A percentile compares a stretch with the other conserved stretches of the same genome.
Evolutionary conservation across 2,113 vertebrate species (phyloP).

Genomic region (Tachuris rubrigastra): DNA sequence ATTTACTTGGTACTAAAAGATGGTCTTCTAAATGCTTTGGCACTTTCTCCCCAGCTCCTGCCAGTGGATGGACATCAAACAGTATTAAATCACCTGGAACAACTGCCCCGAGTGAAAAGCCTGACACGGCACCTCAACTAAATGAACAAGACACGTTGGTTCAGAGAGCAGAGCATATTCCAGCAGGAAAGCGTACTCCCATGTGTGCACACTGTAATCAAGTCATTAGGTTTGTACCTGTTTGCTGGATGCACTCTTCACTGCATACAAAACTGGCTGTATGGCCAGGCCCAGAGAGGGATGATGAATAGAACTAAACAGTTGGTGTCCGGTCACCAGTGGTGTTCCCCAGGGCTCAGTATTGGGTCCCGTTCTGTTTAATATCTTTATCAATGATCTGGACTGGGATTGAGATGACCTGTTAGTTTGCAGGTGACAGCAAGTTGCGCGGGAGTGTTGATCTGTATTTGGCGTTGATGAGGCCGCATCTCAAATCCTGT

Average conservation of each 20-base stretch:
- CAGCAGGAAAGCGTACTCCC: slow-evolving; percentile 90
- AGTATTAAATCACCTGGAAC: slow-evolving; percentile 44
- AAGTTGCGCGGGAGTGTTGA: not conserved
- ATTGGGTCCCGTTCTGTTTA: not conserved
- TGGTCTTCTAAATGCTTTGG: not conserved
- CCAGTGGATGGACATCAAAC: slow-evolving; percentile 78
- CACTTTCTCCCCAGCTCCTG: slow-evolving; percentile 61
- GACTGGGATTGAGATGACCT: not conserved
- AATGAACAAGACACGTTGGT: slow-evolving; percentile 86
- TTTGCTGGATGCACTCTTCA: not conserved
- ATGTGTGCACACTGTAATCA: slow-evolving; percentile 92
- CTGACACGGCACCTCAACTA: slow-evolving; percentile 68
- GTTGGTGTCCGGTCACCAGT: rapidly evolving
- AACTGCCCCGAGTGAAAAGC: slow-evolving; percentile 33
- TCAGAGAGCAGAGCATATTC: slow-evolving; percentile 93
- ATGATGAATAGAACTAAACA: not conserved
- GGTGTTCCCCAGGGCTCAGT: not conserved
- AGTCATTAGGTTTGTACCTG: slow-evolving; percentile 85
- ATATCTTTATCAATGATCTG: not conserved
- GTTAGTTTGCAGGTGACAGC: not conserved
- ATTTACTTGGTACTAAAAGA: not conserved
- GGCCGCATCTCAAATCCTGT: not conserved
- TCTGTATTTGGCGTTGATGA: not conserved
- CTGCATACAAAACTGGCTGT: not conserved
- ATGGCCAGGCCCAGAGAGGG: not conserved